Base-by-base conservation (phyloP, 2,113 vertebrate species). In the Hemiprocne comata region DNA sequence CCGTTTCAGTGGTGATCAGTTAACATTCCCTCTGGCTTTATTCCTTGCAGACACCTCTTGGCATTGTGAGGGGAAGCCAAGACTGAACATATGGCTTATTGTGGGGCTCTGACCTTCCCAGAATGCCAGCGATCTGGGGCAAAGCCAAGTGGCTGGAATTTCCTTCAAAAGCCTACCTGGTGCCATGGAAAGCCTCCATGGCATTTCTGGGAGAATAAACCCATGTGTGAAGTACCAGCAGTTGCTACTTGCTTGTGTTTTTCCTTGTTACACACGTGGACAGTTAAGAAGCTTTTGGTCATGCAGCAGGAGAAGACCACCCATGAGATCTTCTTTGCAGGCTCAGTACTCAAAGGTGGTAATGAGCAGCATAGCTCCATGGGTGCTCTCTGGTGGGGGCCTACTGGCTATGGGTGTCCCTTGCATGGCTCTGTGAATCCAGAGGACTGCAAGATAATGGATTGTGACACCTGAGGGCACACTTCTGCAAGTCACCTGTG, bases 21-120 rank as follows among this genome's bases (percentile, higher is more conserved):
- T 83, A 84, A 79, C 46, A 1, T 69, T 91, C 70, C 82, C 79
- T 71, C 89, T 81, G 95, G 93, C 90, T 93, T 69, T 87, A 65
- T 94, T 93, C 93, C 92, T 96, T 60, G 2, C 86, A 92, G 96
- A 36, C 85, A 64, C 3, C 1, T 91, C 94, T 91, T 97, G 96
- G 87, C 92, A 57, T n/a, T 51, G 78, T 4, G 75, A 84, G 73
- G 75, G 61, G 66, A 89, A 94, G 83, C 93, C 88, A 87, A 77
- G 83, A 51, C 14, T 88, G 90, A 95, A 57, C 96, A 97, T 97
- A 96, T 91, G 96, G 95, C 94, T 96, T 62, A 40, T 21, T 88
- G 87, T 31, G 34, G 58, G 79, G 89, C 89, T 90, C 66, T 80
- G 71, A 87, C 86, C 93, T 97, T 88, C 92, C 81, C 8, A 13